Evolutionary conservation across 2,888 invertebrate genomes (phyloP).

Genomic region (Hydrotaea cyrtoneurina): DNA sequence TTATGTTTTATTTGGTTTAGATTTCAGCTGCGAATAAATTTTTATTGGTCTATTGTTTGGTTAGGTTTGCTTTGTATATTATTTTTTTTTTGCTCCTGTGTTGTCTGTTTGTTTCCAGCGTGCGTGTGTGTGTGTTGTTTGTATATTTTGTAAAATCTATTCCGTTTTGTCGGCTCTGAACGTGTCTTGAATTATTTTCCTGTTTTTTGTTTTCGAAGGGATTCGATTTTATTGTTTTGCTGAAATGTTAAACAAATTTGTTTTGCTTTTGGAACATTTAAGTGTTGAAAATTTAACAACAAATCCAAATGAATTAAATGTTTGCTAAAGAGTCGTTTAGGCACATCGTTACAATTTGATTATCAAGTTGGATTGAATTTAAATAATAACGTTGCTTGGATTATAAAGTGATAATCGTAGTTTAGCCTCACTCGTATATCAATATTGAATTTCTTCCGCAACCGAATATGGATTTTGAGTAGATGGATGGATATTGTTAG

Average conservation of each 20-base stretch:
- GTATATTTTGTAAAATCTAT: constrained; percentile 9
- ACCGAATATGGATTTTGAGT: too few relatives aligned
- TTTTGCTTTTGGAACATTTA: constrained; percentile 41
- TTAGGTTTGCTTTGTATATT: neutral
- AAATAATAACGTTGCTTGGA: too few relatives aligned
- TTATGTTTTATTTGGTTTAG: constrained; percentile 48
- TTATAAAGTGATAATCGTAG: too few relatives aligned
- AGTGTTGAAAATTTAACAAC: constrained; percentile 9
- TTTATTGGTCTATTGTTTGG: constrained; percentile 41
- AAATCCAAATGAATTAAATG: constrained; percentile 17
- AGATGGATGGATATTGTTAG: too few relatives aligned
- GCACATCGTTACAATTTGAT: neutral
- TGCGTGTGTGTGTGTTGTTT: neutral
- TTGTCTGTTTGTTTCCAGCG: neutral
- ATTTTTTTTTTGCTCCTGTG: neutral
- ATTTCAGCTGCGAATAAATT: constrained; percentile 51
- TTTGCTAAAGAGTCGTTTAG: neutral
- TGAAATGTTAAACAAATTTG: constrained; percentile 72
- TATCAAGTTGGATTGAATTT: neutral
- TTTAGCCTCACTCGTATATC: too few relatives aligned
- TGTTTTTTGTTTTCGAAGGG: neutral
- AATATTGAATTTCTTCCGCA: too few relatives aligned
- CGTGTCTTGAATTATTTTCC: constrained; percentile 33
- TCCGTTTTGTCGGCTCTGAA: constrained; percentile 7
- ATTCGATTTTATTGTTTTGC: constrained; percentile 52